Percentiles rank a stretch among this genome's conserved stretches.
Evolutionary conservation across 2,888 invertebrate genomes (phyloP).

Genomic region (Sipha maydis): DNA sequence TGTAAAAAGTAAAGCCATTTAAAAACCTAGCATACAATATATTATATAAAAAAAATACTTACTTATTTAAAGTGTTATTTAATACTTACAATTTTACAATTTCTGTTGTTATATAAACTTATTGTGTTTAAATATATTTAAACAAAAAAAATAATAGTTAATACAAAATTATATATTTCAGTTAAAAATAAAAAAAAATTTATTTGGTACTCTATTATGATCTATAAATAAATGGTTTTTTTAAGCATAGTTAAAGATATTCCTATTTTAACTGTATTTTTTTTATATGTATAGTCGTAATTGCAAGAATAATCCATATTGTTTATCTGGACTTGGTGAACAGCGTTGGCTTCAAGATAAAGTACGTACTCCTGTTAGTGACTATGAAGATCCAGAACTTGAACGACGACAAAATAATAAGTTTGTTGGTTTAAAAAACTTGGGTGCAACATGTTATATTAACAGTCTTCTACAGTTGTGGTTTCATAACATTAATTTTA

Average conservation of each 20-base stretch:
- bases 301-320: conserved; percentile 73
- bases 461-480: conserved; percentile 75
- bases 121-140: too few relatives aligned
- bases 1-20: too few relatives aligned
- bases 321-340: conserved; percentile 73
- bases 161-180: too few relatives aligned
- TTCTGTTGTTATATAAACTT: too few relatives aligned
- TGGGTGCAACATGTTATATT: conserved; percentile 76
- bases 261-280: neutral
- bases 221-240: neutral
- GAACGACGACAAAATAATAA: conserved; percentile 69
- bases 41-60: too few relatives aligned
- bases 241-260: neutral
- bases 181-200: neutral
- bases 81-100: neutral
- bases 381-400: conserved; percentile 66
- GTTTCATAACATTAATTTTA: conserved; percentile 73
- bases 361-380: conserved; percentile 68
- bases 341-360: conserved; percentile 71
- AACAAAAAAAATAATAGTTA: too few relatives aligned
- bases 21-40: too few relatives aligned
- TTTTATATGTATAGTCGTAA: conserved; percentile 69
- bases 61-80: too few relatives aligned
- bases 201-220: neutral
- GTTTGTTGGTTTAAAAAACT: conserved; percentile 73